Conservation (phyloP, 2,888 invertebrate genomes). For the Malthinus flaveolus region DNA sequence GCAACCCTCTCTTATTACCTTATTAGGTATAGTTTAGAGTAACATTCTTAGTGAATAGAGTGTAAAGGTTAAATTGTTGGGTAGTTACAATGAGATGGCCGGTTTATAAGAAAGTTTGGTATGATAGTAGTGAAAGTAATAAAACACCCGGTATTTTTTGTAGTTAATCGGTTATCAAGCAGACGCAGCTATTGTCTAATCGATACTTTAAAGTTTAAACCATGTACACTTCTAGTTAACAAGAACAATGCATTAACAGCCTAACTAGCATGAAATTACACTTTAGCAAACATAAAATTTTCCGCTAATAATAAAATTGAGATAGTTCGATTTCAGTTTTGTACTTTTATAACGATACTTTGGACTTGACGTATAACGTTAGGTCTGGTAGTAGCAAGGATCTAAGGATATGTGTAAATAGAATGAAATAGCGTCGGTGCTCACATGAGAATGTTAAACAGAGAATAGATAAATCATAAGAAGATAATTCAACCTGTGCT, state of each 20-base stretch:
- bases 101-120: too few species aligned
- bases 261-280: constrained; percentile 5
- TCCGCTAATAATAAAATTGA: too few species aligned
- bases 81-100: too few species aligned
- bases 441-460: constrained; percentile 46
- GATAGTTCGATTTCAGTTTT: constrained; percentile 33
- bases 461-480: constrained; percentile 46
- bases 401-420: constrained; percentile 48
- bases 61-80: too few species aligned
- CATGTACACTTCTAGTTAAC: constrained; percentile 14
- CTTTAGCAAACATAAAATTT: not conserved
- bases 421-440: constrained; percentile 38
- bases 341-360: constrained; percentile 46
- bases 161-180: constrained; percentile 3
- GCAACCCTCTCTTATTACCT: too few species aligned
- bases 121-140: too few species aligned
- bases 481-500: too few species aligned
- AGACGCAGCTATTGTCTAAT: constrained; percentile 6
- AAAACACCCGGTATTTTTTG: not conserved
- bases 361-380: constrained; percentile 42
- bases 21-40: too few species aligned
- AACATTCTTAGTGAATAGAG: too few species aligned
- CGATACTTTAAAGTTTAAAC: constrained; percentile 11
- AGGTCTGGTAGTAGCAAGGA: constrained; percentile 29
- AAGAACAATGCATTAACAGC: constrained; percentile 15